A percentile compares a stretch with the other conserved stretches of the same genome.
phyloP scores from a whole-genome alignment of 2,113 vertebrate genomes.

The Leptodactylus fuscus region DNA sequence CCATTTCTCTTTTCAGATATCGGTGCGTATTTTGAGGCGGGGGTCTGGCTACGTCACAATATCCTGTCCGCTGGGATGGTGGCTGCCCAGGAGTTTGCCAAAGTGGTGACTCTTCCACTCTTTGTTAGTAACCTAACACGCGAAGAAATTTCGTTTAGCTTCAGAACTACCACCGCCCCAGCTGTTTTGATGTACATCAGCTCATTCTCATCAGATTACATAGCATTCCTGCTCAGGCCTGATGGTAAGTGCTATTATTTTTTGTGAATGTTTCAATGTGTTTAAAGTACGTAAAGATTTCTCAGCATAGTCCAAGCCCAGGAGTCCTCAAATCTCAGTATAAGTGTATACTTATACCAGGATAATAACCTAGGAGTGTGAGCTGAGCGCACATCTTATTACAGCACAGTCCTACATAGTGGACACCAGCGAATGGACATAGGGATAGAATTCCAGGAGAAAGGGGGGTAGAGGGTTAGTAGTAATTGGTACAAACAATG shows the following conservation, averaged over 20 bases:
- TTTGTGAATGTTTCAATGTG: neutral
- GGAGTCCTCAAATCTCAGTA: too few species aligned
- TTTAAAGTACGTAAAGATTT: too few species aligned
- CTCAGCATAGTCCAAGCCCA: too few species aligned
- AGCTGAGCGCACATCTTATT: too few species aligned
- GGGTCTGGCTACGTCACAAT: conserved; percentile 90
- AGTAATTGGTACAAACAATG: too few species aligned
- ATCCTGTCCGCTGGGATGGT: conserved; percentile 85
- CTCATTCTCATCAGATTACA: conserved; percentile 91
- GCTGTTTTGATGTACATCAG: conserved; percentile 94
- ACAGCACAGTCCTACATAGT: too few species aligned
- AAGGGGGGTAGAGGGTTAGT: too few species aligned
- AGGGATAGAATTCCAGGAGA: too few species aligned
- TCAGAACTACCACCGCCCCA: conserved; percentile 86
- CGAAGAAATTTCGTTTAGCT: conserved; percentile 95
- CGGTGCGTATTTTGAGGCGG: conserved; percentile 89
- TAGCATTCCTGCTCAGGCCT: conserved; percentile 88
- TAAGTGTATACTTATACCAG: too few species aligned
- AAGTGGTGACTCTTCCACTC: conserved; percentile 83
- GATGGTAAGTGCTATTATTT: conserved; percentile 79
- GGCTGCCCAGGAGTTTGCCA: conserved; percentile 83
- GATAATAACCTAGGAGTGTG: too few species aligned
- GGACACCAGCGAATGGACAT: too few species aligned
- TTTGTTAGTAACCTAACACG: conserved; percentile 92
- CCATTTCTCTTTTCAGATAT: conserved; percentile 75